Conservation (phyloP, 2,888 invertebrate genomes). For the Incurvaria masculella region DNA sequence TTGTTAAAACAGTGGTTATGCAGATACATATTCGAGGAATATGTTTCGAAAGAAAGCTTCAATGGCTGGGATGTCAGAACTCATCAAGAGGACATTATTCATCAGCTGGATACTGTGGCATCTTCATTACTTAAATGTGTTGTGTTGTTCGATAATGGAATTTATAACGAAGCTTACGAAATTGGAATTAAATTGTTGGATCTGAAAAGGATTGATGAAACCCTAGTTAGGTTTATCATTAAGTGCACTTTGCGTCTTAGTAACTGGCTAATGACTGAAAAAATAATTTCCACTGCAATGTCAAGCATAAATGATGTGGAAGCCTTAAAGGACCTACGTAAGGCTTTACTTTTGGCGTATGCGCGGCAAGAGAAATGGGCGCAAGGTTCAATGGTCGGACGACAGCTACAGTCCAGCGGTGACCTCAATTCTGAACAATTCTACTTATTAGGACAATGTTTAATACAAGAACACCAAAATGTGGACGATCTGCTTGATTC, state of each 20-base stretch:
- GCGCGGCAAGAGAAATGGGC: slow-evolving; percentile 48
- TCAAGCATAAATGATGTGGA: slow-evolving; percentile 31
- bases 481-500: slow-evolving; percentile 27
- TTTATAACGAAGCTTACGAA: slow-evolving; percentile 55
- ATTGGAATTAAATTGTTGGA: slow-evolving; percentile 42
- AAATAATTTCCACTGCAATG: slow-evolving; percentile 38
- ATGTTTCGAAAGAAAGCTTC: slow-evolving; percentile 31
- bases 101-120: slow-evolving; percentile 57
- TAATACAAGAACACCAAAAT: slow-evolving; percentile 32
- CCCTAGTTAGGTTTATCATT: slow-evolving; percentile 37
- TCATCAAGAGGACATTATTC: slow-evolving; percentile 50
- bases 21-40: slow-evolving; percentile 32
- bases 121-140: slow-evolving; percentile 60
- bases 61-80: slow-evolving; percentile 37
- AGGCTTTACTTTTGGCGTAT: slow-evolving; percentile 32
- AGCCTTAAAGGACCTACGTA: slow-evolving; percentile 28
- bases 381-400: slow-evolving; percentile 39
- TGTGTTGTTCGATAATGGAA: slow-evolving; percentile 43
- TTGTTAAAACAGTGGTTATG: slow-evolving; percentile 36
- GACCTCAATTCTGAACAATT: slow-evolving; percentile 29
- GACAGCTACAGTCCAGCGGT: slow-evolving; percentile 26
- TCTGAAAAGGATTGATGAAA: slow-evolving; percentile 34
- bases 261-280: slow-evolving; percentile 41
- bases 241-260: slow-evolving; percentile 38
- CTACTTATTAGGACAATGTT: slow-evolving; percentile 32